Percentiles rank a stretch among this genome's conserved stretches.
Evolutionary conservation across 2,113 vertebrate species (phyloP).

Genomic region (Lepisosteus osseus): DNA sequence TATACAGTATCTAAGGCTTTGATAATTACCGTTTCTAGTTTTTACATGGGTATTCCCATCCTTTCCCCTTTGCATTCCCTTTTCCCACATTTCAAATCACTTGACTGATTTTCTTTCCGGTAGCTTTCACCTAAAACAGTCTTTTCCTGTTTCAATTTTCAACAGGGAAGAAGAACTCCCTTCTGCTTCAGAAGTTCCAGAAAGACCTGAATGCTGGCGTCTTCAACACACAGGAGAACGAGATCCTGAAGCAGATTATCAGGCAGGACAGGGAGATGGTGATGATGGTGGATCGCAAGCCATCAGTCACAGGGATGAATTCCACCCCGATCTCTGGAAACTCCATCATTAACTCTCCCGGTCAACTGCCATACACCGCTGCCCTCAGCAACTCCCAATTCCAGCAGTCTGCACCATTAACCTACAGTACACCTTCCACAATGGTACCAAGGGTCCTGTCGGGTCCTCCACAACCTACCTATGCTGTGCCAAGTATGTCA

Average conservation of each 20-base stretch:
- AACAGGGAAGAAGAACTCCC: slow-evolving; percentile 96
- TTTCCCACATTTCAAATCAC: slow-evolving; percentile 28
- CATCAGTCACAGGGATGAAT: slow-evolving; percentile 71
- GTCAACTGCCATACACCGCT: slow-evolving; percentile 69
- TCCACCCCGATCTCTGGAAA: slow-evolving; percentile 78
- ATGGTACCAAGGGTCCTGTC: slow-evolving; percentile 75
- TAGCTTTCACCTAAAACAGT: slow-evolving; percentile 30
- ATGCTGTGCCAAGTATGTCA: slow-evolving; percentile 71
- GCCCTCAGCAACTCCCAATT: slow-evolving; percentile 65
- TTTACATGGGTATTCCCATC: slow-evolving; percentile 46
- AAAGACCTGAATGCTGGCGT: slow-evolving; percentile 96
- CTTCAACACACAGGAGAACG: slow-evolving; percentile 98
- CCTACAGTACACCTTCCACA: slow-evolving; percentile 70
- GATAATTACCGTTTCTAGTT: slow-evolving; percentile 18
- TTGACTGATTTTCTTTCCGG: slow-evolving; percentile 12
- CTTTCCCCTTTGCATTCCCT: slow-evolving; percentile 36
- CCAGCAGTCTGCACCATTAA: slow-evolving; percentile 73
- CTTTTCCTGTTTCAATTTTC: slow-evolving; percentile 33
- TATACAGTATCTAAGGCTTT: too few relatives aligned
- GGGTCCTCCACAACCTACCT: slow-evolving; percentile 74
- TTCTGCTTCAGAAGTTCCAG: slow-evolving; percentile 96
- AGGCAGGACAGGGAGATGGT: slow-evolving; percentile 97
- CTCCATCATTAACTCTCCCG: slow-evolving; percentile 82
- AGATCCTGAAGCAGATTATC: slow-evolving; percentile 97
- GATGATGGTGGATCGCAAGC: slow-evolving; percentile 77